Base-by-base conservation (phyloP, 2,888 invertebrate species). In the Dascillus cervinus region DNA sequence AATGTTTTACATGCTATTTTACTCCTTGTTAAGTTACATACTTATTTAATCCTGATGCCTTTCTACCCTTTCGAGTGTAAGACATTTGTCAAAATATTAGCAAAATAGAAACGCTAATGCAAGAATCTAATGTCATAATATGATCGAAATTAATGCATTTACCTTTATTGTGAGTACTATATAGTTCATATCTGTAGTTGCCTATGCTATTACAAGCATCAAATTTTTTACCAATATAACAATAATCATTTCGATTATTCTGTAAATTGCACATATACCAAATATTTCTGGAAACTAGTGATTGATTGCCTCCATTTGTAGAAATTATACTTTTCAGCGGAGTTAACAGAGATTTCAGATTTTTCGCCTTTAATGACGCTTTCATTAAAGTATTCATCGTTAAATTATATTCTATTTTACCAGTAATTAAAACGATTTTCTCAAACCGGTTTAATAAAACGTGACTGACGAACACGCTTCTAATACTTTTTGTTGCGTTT, bases 91-190 rank as follows among this genome's bases (percentile, higher is more conserved):
- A n/a, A n/a, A n/a, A n/a, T n/a, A n/a, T n/a, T n/a, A n/a, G n/a
- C n/a, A n/a, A n/a, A n/a, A n/a, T n/a, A n/a, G n/a, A n/a, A n/a
- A n/a, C n/a, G n/a, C n/a, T n/a, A n/a, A n/a, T n/a, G n/a, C n/a
- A n/a, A n/a, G n/a, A n/a, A n/a, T n/a, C n/a, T n/a, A n/a, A n/a
- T n/a, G n/a, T n/a, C n/a, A n/a, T n/a, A n/a, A n/a, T n/a, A n/a
- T n/a, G n/a, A n/a, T n/a, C n/a, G n/a, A n/a, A n/a, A n/a, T n/a
- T n/a, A n/a, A n/a, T 21, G 15, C 9, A 11, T 12, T 22, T 20
- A 83, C 83, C 79, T 75, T 83, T 84, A 1, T 78, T 82, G 51
- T 83, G 82, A 12, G 77, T 60, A 19, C 68, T 67, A 51, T 74
- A 71, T 10, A 70, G 67, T 14, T 72, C 75, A 55, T 81, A 83